Evolutionary conservation across 2,797 vertebrate species (phyloP).

Genomic region (Spatula clypeata): DNA sequence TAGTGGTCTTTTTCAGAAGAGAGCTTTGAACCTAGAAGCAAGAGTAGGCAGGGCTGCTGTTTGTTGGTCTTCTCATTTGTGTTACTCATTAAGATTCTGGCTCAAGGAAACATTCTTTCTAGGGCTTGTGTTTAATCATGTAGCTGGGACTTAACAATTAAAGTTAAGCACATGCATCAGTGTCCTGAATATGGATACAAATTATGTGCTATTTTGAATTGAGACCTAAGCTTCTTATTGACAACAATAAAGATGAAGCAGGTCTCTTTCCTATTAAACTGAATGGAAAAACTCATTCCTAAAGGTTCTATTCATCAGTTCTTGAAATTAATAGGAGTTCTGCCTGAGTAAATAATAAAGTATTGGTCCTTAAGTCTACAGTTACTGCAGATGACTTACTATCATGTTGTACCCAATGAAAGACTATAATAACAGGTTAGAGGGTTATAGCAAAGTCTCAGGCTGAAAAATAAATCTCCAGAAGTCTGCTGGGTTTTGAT

Average conservation of each 20-base stretch:
- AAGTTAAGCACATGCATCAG: not conserved
- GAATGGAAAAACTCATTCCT: not conserved
- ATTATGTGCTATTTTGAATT: not conserved
- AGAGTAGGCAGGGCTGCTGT: not conserved
- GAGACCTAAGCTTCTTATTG: conserved; percentile 18
- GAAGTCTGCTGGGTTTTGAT: not conserved
- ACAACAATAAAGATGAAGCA: not conserved
- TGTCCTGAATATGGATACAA: rapidly evolving
- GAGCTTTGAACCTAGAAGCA: not conserved
- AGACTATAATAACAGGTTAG: not conserved
- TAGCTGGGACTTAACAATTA: not conserved
- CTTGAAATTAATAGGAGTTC: not conserved
- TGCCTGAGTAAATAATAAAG: not conserved
- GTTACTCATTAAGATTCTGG: not conserved
- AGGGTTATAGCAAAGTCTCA: not conserved
- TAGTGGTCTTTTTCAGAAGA: not conserved
- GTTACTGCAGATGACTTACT: not conserved
- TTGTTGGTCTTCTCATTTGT: not conserved
- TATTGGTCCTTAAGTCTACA: not conserved
- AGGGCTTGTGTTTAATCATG: not conserved
- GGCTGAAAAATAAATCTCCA: conserved; percentile 13
- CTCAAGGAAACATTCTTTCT: not conserved
- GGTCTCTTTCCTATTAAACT: not conserved
- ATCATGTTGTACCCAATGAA: not conserved
- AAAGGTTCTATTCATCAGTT: not conserved